These are phyloP conservation scores for Cordilura impudica DNA, from an alignment of 2,888 invertebrate species.

Conservation along the genomic window DNA sequence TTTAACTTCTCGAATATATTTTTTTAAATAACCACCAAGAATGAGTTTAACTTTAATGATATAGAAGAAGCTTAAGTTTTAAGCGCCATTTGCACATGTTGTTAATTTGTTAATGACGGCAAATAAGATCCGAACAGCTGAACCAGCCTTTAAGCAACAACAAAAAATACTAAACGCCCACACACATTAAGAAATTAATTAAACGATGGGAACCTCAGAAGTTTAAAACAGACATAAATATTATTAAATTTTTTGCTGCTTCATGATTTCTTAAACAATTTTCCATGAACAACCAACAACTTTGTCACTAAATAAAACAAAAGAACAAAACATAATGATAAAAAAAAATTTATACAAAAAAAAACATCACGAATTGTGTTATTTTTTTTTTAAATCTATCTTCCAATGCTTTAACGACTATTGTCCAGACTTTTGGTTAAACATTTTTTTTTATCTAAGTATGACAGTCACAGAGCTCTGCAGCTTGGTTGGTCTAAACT, in stretches of 20 bases:
- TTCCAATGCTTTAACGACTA: constrained; percentile 18
- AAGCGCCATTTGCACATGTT: constrained; percentile 35
- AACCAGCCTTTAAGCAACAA: background rate
- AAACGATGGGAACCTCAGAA: constrained; percentile 24
- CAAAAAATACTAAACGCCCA: constrained; percentile 33
- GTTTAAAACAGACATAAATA: constrained; percentile 49
- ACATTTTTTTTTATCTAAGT: constrained; percentile 37
- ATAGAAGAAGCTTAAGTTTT: background rate
- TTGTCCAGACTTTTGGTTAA: constrained; percentile 49
- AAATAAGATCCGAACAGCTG: background rate
- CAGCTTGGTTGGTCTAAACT: constrained; percentile 19
- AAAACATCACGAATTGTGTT: constrained; percentile 50
- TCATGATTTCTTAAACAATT: constrained; percentile 35
- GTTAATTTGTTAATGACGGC: constrained; percentile 28
- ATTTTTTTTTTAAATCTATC: background rate
- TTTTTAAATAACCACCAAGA: no score
- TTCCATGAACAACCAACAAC: constrained; percentile 33
- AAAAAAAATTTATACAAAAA: constrained; percentile 20
- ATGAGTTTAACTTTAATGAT: background rate
- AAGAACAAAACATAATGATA: constrained; percentile 15
- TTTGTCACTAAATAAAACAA: constrained; percentile 30
- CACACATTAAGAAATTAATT: constrained; percentile 24
- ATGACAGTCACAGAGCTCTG: constrained; percentile 50
- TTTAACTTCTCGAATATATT: no score
- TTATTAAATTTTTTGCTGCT: constrained; percentile 15